A percentile compares a stretch with the other conserved stretches of the same genome.
These are phyloP conservation scores for Prenolepis imparis DNA, from an alignment of 2,888 invertebrate genomes.

Conservation along the genomic window DNA sequence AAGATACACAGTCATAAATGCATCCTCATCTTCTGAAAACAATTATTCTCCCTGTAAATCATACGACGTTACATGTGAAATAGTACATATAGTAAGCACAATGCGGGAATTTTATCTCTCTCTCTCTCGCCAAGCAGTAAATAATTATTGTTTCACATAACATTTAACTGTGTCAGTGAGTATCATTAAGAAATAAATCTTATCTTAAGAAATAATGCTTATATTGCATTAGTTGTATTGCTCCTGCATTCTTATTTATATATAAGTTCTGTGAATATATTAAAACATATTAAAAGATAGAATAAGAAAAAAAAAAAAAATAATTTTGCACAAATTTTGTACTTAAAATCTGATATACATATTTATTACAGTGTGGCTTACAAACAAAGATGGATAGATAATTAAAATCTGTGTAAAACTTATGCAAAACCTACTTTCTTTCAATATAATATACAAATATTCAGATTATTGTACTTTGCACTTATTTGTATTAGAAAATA, in stretches of 20 bases:
- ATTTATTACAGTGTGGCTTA: conserved; percentile 71
- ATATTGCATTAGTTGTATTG: conserved; percentile 39
- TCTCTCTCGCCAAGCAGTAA: conserved; percentile 60
- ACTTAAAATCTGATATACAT: conserved; percentile 62
- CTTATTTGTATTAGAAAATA: conserved; percentile 53
- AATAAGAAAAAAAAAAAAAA: conserved; percentile 1
- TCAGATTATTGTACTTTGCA: conserved; percentile 68
- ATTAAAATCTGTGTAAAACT: conserved; percentile 62
- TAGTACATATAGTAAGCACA: conserved; percentile 71
- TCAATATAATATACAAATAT: conserved; percentile 75
- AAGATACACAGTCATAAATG: conserved; percentile 53
- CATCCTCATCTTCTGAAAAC: conserved; percentile 68
- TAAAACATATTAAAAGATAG: not conserved
- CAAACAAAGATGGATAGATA: conserved; percentile 57
- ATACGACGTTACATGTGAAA: conserved; percentile 66
- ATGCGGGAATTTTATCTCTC: conserved; percentile 59
- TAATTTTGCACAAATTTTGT: conserved; percentile 41
- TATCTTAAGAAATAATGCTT: conserved; percentile 59
- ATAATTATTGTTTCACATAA: conserved; percentile 74
- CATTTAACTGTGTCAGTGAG: conserved; percentile 77
- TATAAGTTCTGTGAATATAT: conserved; percentile 1
- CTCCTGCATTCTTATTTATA: conserved; percentile 41
- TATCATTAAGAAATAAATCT: conserved; percentile 78
- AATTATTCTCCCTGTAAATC: conserved; percentile 66
- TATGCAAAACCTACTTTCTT: conserved; percentile 73